phyloP scores from a whole-genome alignment of 2,888 invertebrate genomes.

The Eilema griseolum region DNA sequence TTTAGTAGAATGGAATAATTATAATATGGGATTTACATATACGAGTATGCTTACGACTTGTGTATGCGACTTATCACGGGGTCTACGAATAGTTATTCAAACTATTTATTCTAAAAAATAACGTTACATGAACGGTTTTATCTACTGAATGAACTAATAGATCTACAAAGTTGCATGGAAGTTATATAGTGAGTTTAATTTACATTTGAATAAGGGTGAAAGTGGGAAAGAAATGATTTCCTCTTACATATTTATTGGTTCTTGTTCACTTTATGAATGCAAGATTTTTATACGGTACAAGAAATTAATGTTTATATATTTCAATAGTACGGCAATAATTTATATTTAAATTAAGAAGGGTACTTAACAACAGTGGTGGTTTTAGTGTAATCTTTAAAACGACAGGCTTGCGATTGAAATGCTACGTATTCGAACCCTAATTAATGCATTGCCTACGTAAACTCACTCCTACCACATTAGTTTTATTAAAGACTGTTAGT shows the following conservation, averaged over 20 bases:
- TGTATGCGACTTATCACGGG: no score
- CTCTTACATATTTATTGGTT: slow-evolving; percentile 42
- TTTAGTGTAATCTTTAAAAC: background rate
- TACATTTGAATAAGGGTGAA: slow-evolving; percentile 43
- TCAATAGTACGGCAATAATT: background rate
- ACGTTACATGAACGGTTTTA: background rate
- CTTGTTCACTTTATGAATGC: slow-evolving; percentile 33
- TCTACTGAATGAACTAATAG: slow-evolving; percentile 5
- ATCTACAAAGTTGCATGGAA: slow-evolving; percentile 26
- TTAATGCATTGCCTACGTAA: background rate
- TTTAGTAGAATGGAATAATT: no score
- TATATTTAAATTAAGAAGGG: background rate
- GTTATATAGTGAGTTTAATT: slow-evolving; percentile 31
- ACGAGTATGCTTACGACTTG: no score
- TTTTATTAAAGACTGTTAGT: background rate
- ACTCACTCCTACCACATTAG: background rate
- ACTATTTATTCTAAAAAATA: background rate
- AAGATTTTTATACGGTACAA: background rate
- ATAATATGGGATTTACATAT: no score
- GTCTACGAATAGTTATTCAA: background rate
- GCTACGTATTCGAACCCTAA: background rate
- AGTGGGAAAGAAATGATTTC: slow-evolving; percentile 44
- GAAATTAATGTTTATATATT: background rate
- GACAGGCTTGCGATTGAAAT: background rate
- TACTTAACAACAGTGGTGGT: background rate